Evolutionary conservation across 1,140 invertebrate genomes (phyloP).

Genomic region (Lordiphosa clarofinis): DNA sequence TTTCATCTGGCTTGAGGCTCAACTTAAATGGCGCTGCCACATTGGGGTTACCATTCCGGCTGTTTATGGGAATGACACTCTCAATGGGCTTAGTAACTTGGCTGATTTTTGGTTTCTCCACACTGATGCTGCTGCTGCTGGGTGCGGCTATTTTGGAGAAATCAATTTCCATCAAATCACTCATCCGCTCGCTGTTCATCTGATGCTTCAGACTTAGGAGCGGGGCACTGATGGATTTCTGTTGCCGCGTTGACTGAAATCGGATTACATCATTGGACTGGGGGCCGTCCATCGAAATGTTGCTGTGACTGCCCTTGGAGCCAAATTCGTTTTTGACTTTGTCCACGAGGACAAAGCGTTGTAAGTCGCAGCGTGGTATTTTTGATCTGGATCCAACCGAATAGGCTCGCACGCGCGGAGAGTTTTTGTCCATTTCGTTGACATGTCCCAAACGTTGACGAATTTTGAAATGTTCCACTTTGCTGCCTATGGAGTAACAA

Average conservation of each 20-base stretch:
- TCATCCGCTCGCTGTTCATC: constrained; percentile 85
- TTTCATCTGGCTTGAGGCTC: constrained; percentile 25
- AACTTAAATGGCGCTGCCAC: constrained; percentile 29
- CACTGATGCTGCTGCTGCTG: constrained; percentile 2
- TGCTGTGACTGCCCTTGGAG: constrained; percentile 57
- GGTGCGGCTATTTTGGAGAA: constrained; percentile 81
- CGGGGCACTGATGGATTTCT: constrained; percentile 83
- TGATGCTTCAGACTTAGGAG: constrained; percentile 82
- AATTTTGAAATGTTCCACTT: constrained; percentile 82
- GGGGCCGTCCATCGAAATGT: constrained; percentile 35
- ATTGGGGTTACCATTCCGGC: constrained; percentile 44
- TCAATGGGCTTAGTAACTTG: constrained; percentile 27
- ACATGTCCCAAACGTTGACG: constrained; percentile 57
- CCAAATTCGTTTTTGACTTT: constrained; percentile 41
- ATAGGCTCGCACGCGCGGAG: constrained; percentile 83
- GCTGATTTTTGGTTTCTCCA: constrained; percentile 28
- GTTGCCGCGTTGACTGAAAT: constrained; percentile 30
- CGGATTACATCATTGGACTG: constrained; percentile 9
- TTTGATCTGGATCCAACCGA: constrained; percentile 86
- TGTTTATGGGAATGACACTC: constrained; percentile 14
- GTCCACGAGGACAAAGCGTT: constrained; percentile 43
- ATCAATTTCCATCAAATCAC: constrained; percentile 90
- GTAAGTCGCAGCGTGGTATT: constrained; percentile 77
- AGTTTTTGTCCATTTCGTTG: constrained; percentile 55
- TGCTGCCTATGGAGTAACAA: constrained; percentile 93